Percentiles rank a stretch among this genome's conserved stretches.
These are phyloP conservation scores for Aphodius sticticus DNA, from an alignment of 2,888 invertebrate genomes.

Conservation along the genomic window DNA sequence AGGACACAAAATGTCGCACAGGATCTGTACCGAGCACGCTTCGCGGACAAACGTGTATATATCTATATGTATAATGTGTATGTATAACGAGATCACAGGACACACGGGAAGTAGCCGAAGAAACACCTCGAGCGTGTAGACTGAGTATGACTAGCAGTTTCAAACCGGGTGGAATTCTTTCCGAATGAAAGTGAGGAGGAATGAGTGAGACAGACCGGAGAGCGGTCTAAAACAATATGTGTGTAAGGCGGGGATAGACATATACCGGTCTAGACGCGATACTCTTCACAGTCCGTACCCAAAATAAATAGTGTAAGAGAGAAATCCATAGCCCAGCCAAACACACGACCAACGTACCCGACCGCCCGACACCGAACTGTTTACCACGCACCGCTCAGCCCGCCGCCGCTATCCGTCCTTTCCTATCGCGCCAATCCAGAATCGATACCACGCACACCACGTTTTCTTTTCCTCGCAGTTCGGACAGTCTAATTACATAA, in stretches of 20 bases:
- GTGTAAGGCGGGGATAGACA: slow-evolving; percentile 44
- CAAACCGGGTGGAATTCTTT: slow-evolving; percentile 44
- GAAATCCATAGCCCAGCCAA: slow-evolving; percentile 11
- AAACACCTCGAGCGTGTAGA: slow-evolving; percentile 34
- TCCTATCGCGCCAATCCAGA: slow-evolving; percentile 10
- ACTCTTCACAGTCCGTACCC: slow-evolving; percentile 41
- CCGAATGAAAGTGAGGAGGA: slow-evolving; percentile 48
- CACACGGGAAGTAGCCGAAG: slow-evolving; percentile 41
- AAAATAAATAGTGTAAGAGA: slow-evolving; percentile 41
- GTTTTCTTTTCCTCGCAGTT: neutral
- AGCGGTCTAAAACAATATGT: slow-evolving; percentile 46
- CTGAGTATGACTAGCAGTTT: slow-evolving; percentile 37
- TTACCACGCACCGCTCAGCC: neutral
- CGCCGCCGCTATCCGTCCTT: neutral
- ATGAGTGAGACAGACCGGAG: slow-evolving; percentile 37
- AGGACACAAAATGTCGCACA: slow-evolving; percentile 1
- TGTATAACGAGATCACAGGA: slow-evolving; percentile 37
- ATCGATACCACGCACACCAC: slow-evolving; percentile 4
- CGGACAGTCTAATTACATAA: neutral
- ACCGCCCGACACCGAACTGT: neutral
- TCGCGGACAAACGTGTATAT: slow-evolving; percentile 20
- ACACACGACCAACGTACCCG: neutral
- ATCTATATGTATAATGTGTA: slow-evolving; percentile 17
- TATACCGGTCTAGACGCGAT: slow-evolving; percentile 46
- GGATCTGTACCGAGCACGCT: slow-evolving; percentile 15